Base-by-base conservation (phyloP, 2,888 invertebrate species). In the Gerris lacustris region DNA sequence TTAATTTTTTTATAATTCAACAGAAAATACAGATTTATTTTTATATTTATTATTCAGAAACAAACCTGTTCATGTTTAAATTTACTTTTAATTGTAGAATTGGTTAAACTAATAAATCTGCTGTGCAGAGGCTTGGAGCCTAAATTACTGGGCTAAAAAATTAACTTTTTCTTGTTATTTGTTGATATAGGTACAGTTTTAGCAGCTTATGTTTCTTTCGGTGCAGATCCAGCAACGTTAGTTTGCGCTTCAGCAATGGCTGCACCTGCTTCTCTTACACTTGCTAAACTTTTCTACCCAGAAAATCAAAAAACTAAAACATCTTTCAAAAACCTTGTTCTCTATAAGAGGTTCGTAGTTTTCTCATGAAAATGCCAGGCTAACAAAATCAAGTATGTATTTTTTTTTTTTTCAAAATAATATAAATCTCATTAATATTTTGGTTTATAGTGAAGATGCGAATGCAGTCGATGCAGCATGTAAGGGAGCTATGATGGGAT, bases 231-330 rank as follows among this genome's bases (percentile, higher is more conserved):
- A 0, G 87, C 91, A 0, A 92, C 96, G 80, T 82, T 98, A 63
- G 88, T 98, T 73, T 93, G 96, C 0, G 93, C 97, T 0, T 92
- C 93, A 73, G 90, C 98, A 0, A 96, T 98, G 96, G 93, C 96
- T 0, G 96, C 97, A 0, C 97, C 97, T 0, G 94, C 95, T 0
- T 91, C 96, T 0, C 81, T 98, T 45, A 94, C 93, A 77, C 91
- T 87, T 78, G 86, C 95, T 11, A 98, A 98, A 80, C 83, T 99
- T 0, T 85, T 96, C 77, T 90, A 91, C 82, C 98, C 98, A 0
- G 98, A 98, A 83, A 92, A 90, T 0, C 90, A 92, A 77, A 83
- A 87, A 71, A 89, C 92, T 0, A 83, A 86, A 74, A 91, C 93
- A 0, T 87, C 87, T 0, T 86, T 88, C 0, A 86, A 91, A 63